Base-by-base conservation (phyloP, 1,140 invertebrate genomes). In the Coenobita brevimanus region DNA sequence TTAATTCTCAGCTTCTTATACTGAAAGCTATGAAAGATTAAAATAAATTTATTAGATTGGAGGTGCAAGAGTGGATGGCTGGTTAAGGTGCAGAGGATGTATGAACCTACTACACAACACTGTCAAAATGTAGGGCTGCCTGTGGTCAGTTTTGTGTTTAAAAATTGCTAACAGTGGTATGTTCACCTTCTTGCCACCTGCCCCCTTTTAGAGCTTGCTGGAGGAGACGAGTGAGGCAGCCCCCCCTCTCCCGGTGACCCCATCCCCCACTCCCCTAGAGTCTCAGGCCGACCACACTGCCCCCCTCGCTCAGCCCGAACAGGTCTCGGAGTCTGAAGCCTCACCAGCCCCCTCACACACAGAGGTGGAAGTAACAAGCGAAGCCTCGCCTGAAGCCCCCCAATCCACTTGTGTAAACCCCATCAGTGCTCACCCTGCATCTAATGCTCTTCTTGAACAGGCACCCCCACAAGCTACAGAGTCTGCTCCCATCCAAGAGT, bases 301-400 rank as follows among this genome's bases (percentile, higher is more conserved):
- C 46, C 85, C 85, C 85, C 85, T 87, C 85, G 85, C 85, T 87
- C 85, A 87, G 85, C 85, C 84, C 85, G 85, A 87, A 87, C 85
- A 87, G 85, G 85, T 87, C 85, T 87, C 85, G 75, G 85, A 87
- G 76, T 87, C 85, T 87, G 85, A 87, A 80, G 85, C 76, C 76
- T 87, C 85, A 46, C 85, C 85, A 38, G 85, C 78, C 79, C 85
- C 85, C 43, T 87, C 85, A 50, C 85, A 87, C 76, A 71, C 85
- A 69, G 85, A 87, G 62, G 76, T 87, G 64, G 85, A 87, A 80
- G 64, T 87, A 36, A 76, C 64, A 80, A 33, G 50, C n/a, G 85
- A 87, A 87, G 62, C 64, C 67, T 87, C 85, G 17, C 64, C 85
- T 73, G 76, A 87, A 69, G 79, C 50, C 64, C 62, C 71, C 36